These are phyloP conservation scores for Wasmannia auropunctata DNA, from an alignment of 1,140 invertebrate species.

Conservation along the genomic window DNA sequence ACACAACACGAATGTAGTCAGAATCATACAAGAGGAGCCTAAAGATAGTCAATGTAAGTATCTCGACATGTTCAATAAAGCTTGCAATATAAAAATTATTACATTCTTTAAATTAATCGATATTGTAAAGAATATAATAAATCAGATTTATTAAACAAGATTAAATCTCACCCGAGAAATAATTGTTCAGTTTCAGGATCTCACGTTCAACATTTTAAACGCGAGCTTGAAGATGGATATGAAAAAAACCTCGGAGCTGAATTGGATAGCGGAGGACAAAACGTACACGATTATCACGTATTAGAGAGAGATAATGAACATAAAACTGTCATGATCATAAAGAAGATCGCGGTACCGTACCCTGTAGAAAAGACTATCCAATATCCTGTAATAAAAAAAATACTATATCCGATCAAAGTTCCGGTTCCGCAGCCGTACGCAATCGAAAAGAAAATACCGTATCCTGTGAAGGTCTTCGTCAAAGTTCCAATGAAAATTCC, in stretches of 20 bases:
- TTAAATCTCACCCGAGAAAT: neutral
- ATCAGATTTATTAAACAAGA: neutral
- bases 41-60: conserved; percentile 31
- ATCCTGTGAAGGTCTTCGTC: conserved; percentile 80
- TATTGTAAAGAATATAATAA: neutral
- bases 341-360: conserved; percentile 82
- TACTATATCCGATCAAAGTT: conserved; percentile 85
- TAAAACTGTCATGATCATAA: conserved; percentile 84
- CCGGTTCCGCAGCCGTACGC: conserved; percentile 87
- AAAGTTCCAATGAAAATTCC: conserved; percentile 83
- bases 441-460: conserved; percentile 80
- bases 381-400: conserved; percentile 81
- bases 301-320: conserved; percentile 69
- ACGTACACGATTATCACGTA: conserved; percentile 11
- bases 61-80: neutral
- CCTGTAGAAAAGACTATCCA: conserved; percentile 82
- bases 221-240: neutral
- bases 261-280: neutral
- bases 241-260: neutral
- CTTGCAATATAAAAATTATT: neutral
- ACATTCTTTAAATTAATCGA: neutral
- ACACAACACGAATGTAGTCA: neutral
- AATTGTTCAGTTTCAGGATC: conserved; percentile 38
- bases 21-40: neutral
- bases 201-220: conserved; percentile 5